phyloP scores from a whole-genome alignment of 2,113 vertebrate genomes.

The Paedocypris sp. region DNA sequence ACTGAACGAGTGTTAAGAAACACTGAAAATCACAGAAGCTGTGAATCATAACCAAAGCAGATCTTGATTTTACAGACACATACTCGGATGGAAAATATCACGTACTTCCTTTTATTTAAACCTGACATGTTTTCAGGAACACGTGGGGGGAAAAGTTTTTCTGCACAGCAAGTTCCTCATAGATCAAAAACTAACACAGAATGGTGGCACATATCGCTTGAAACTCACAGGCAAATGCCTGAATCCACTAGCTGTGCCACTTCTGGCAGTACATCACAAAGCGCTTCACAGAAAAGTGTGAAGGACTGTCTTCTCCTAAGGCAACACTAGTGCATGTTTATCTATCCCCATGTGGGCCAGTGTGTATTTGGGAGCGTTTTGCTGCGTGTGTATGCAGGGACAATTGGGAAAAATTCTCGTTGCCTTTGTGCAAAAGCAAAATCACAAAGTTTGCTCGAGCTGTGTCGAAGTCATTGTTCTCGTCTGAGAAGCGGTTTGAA shows the following conservation, averaged over 20 bases:
- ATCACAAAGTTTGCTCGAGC: neutral
- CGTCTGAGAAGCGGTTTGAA: constrained; percentile 1
- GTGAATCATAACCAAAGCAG: neutral
- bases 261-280: constrained; percentile 9
- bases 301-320: constrained; percentile 18
- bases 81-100: neutral
- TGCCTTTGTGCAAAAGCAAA: neutral
- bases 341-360: neutral
- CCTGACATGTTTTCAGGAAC: neutral
- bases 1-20: constrained; percentile 26
- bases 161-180: neutral
- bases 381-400: neutral
- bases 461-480: neutral
- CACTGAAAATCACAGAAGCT: neutral
- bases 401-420: neutral
- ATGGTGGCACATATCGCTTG: neutral
- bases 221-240: neutral
- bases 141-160: too few relatives aligned
- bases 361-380: neutral
- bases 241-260: neutral
- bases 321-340: constrained; percentile 21
- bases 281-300: constrained; percentile 4
- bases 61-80: neutral
- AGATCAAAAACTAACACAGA: neutral
- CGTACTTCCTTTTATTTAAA: neutral